Base-by-base conservation (phyloP, 1,140 invertebrate genomes). In the Ectropis grisescens region DNA sequence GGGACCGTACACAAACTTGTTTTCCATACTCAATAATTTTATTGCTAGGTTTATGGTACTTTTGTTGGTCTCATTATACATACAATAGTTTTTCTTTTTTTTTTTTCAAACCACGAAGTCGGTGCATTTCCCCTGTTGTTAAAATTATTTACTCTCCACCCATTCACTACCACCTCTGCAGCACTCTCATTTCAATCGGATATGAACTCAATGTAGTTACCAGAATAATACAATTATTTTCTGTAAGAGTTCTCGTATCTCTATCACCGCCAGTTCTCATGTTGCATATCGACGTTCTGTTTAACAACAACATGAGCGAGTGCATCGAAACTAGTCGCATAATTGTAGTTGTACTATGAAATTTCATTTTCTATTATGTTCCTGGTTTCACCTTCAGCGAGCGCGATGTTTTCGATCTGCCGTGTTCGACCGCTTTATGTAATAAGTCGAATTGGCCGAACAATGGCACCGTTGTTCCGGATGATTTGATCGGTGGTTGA, bases 141-240 rank as follows among this genome's bases (percentile, higher is more conserved):
- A 4, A 22, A 22, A 22, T 22, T 48, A 31, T 45, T 45, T 32
- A 27, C 26, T n/a, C n/a, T n/a, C n/a, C n/a, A n/a, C n/a, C n/a
- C n/a, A n/a, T n/a, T n/a, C n/a, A n/a, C n/a, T n/a, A n/a, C n/a
- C n/a, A n/a, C n/a, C n/a, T n/a, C n/a, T n/a, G 35, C 30, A 23
- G 37, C 31, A 36, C 32, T 48, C 47, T 47, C 54, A 48, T 71
- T 65, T 58, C 58, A 60, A 57, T 67, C 58, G 58, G n/a, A n/a
- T n/a, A 49, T 58, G 49, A 68, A 40, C 71, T 67, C 58, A 65
- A 49, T 50, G 34, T 41, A 41, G 34, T 52, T 42, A 22, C 19
- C 4, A 22, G 19, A 5, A 22, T 22, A 52, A 55, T 47, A 54
- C 47, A 53, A 47, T 52, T 35, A 45, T 31, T 65, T 58, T 66